A percentile compares a stretch with the other conserved stretches of the same genome.
These are phyloP conservation scores for Holacanthus passer DNA, from an alignment of 2,113 vertebrate species.

Conservation along the genomic window DNA sequence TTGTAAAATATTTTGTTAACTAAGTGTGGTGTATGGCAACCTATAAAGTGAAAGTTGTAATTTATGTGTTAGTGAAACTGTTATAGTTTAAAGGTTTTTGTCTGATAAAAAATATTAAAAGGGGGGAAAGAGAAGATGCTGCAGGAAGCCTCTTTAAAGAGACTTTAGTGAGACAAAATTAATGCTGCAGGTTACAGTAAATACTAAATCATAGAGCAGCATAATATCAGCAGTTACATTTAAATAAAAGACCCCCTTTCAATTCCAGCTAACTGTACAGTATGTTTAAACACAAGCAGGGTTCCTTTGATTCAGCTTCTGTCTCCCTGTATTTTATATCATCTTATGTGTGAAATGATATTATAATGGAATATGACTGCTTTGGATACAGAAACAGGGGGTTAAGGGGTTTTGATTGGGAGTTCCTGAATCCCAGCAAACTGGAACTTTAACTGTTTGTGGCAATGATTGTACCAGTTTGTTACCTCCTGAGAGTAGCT, in stretches of 20 bases:
- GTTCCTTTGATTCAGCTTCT: slow-evolving; percentile 14
- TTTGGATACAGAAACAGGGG: slow-evolving; percentile 6
- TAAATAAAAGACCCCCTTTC: neutral
- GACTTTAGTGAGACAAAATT: slow-evolving; percentile 27
- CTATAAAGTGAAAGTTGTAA: slow-evolving; percentile 80
- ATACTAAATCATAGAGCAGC: slow-evolving; percentile 27
- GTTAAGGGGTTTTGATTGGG: slow-evolving; percentile 3
- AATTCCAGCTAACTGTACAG: slow-evolving; percentile 17
- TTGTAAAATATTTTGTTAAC: slow-evolving; percentile 88
- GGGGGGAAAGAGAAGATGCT: slow-evolving; percentile 20
- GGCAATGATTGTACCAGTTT: slow-evolving; percentile 10
- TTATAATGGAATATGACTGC: slow-evolving; percentile 1
- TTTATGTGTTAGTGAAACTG: slow-evolving; percentile 70
- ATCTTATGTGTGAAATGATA: neutral
- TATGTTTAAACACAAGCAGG: slow-evolving; percentile 19
- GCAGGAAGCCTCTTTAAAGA: slow-evolving; percentile 26
- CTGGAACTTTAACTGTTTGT: slow-evolving; percentile 13
- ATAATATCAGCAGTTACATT: slow-evolving; percentile 26
- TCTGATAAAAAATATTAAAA: slow-evolving; percentile 28
- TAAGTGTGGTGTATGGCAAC: slow-evolving; percentile 84
- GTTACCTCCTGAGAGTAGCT: slow-evolving; percentile 15
- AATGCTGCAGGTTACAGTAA: slow-evolving; percentile 48
- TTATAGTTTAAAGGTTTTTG: slow-evolving; percentile 54
- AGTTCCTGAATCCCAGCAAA: slow-evolving; percentile 23
- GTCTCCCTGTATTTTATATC: neutral